Percentiles rank a stretch among this genome's conserved stretches.
These are phyloP conservation scores for Psephotus haematonotus DNA, from an alignment of 2,113 vertebrate species.

Conservation along the genomic window DNA sequence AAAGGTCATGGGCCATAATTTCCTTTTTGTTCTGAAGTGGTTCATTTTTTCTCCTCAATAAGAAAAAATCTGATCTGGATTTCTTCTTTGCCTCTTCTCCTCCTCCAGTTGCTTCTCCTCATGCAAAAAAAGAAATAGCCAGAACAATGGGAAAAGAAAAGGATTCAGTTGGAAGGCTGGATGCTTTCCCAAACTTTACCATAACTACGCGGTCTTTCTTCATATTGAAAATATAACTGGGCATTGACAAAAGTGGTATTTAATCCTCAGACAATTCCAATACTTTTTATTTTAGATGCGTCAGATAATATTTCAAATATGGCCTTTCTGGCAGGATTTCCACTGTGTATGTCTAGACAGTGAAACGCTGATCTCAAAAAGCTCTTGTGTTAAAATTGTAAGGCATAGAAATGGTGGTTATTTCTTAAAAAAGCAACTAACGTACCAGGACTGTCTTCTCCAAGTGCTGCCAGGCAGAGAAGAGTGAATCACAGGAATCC, in stretches of 20 bases:
- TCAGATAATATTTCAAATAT: background rate
- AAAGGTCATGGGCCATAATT: background rate
- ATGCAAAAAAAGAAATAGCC: background rate
- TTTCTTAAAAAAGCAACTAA: background rate
- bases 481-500: background rate
- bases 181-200: background rate
- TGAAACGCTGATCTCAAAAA: background rate
- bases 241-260: background rate
- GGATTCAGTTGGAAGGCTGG: background rate
- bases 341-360: background rate
- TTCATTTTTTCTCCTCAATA: background rate
- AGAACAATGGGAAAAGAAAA: background rate
- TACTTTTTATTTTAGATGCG: background rate
- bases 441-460: background rate
- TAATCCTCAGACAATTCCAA: background rate
- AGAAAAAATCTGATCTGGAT: background rate
- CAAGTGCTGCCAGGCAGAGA: background rate
- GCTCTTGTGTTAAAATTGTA: background rate
- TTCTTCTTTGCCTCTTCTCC: background rate
- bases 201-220: background rate
- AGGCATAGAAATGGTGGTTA: background rate
- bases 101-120: background rate
- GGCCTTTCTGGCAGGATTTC: background rate
- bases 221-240: background rate
- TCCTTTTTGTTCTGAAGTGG: background rate